A percentile compares a stretch with the other conserved stretches of the same genome.
Conservation (phyloP, 2,797 vertebrate genomes). For the Poecilia wingei region DNA sequence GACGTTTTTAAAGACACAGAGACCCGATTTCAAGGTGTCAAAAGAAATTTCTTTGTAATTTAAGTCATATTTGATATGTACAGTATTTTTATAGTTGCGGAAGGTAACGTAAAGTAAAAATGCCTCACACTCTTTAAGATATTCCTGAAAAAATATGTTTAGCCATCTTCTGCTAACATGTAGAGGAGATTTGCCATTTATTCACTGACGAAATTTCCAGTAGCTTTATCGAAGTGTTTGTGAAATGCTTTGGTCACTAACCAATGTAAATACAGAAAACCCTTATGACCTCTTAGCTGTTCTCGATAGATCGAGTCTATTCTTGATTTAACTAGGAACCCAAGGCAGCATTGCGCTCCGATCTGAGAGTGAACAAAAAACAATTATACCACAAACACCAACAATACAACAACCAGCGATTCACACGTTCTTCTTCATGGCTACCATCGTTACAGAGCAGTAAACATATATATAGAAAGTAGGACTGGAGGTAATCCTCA, state of each 20-base stretch:
- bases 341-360: not conserved
- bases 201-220: not conserved
- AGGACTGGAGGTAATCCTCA: constrained; percentile 26
- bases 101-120: too few relatives aligned
- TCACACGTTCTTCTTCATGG: not conserved
- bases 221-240: not conserved
- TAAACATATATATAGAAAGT: constrained; percentile 27
- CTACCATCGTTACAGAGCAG: constrained; percentile 9
- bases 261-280: not conserved
- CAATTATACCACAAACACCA: not conserved
- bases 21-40: too few relatives aligned
- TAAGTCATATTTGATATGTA: too few relatives aligned
- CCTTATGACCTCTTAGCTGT: not conserved
- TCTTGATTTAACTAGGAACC: not conserved
- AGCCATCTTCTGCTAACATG: not conserved
- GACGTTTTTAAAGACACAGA: too few relatives aligned
- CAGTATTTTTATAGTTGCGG: too few relatives aligned
- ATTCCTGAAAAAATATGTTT: not conserved
- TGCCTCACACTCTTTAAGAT: not conserved
- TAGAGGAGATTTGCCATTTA: not conserved
- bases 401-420: not conserved
- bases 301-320: not conserved
- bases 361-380: not conserved
- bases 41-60: too few relatives aligned
- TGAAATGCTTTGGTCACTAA: not conserved